phyloP scores from a whole-genome alignment of 2,797 vertebrate genomes.

The Prunella strophiata region DNA sequence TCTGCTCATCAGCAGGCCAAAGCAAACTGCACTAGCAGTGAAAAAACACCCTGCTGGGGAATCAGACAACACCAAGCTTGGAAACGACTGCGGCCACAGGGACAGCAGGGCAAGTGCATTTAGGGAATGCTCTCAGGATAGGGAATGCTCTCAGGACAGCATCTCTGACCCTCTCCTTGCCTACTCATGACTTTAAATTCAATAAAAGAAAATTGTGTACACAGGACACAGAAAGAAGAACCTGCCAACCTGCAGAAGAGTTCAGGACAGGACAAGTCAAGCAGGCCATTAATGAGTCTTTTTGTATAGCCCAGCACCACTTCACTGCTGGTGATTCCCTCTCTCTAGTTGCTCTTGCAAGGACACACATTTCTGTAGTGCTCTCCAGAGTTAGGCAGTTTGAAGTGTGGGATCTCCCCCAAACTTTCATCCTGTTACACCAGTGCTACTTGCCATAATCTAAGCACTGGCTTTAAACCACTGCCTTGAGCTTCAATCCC shows the following conservation, averaged over 20 bases:
- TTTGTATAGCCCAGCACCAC: neutral
- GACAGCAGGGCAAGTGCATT: neutral
- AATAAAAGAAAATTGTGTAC: neutral
- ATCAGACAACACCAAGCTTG: constrained; percentile 17
- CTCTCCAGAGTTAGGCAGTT: neutral
- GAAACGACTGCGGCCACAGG: neutral
- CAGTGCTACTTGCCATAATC: neutral
- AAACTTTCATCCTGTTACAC: neutral
- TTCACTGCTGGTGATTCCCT: neutral
- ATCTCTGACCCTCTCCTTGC: neutral
- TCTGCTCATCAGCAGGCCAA: constrained; percentile 72
- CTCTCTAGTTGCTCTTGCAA: accelerated
- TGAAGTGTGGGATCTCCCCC: neutral
- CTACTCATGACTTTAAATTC: neutral
- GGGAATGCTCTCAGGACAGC: neutral
- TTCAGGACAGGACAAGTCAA: neutral
- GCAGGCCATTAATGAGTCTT: neutral
- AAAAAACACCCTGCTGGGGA: constrained; percentile 31
- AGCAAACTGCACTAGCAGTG: constrained; percentile 63
- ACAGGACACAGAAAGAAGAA: neutral
- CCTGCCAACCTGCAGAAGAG: neutral
- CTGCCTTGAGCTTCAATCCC: neutral
- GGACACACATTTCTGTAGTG: neutral
- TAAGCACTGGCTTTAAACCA: neutral
- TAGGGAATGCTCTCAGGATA: neutral